phyloP scores from a whole-genome alignment of 2,113 vertebrate species.

The Microcebus tavaratra region DNA sequence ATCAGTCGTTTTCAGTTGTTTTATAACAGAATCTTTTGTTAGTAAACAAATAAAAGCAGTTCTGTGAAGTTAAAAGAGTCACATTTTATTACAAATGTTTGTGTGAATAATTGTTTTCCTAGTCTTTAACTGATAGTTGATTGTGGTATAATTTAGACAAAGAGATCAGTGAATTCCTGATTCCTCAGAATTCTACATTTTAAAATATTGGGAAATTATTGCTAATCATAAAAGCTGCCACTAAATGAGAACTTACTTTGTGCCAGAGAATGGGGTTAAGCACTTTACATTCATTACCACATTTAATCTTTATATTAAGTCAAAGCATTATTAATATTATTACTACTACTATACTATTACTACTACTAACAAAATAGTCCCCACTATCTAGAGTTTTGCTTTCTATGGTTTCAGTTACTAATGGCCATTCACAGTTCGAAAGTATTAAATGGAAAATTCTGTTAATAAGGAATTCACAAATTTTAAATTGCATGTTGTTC shows the following conservation, averaged over 20 bases:
- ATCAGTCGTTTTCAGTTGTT: not conserved
- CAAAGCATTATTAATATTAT: not conserved
- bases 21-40: slow-evolving; percentile 8
- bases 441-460: not conserved
- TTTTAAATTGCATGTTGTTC: not conserved
- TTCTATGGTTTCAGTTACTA: not conserved
- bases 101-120: slow-evolving; percentile 42
- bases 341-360: not conserved
- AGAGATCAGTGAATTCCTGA: not conserved
- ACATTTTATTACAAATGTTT: not conserved
- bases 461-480: not conserved
- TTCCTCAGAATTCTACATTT: slow-evolving; percentile 19
- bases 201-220: not conserved
- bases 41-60: not conserved
- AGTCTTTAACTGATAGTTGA: not conserved
- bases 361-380: not conserved
- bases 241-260: not conserved
- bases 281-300: not conserved
- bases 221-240: not conserved
- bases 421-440: not conserved
- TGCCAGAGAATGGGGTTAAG: not conserved
- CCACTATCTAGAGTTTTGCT: not conserved
- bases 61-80: not conserved
- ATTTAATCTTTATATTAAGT: not conserved
- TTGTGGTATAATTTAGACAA: not conserved